A percentile compares a stretch with the other conserved stretches of the same genome.
phyloP scores from a whole-genome alignment of 2,113 vertebrate genomes.

The Lethenteron reissneri region DNA sequence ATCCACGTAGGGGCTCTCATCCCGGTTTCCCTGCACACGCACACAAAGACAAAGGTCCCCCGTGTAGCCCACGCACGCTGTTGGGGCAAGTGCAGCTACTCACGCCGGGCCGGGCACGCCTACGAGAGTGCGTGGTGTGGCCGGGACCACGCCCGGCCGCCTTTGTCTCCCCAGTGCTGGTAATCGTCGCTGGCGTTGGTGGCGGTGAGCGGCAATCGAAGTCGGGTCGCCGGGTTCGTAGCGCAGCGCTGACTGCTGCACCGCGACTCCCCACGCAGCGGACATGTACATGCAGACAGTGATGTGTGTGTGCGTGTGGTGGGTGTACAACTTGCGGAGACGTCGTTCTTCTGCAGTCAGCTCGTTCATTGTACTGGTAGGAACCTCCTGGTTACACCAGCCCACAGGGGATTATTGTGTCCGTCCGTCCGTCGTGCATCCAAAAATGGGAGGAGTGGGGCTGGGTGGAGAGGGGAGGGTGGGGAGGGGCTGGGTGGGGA shows the following conservation, averaged over 20 bases:
- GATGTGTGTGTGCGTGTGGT: not conserved
- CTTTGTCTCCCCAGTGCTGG: no score
- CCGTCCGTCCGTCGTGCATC: no score
- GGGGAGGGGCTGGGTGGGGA: no score
- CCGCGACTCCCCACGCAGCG: not conserved
- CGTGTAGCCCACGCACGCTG: no score
- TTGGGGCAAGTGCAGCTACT: not conserved
- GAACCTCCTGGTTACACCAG: not conserved
- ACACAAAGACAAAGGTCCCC: not conserved
- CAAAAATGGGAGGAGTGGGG: not conserved
- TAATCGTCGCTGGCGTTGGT: no score
- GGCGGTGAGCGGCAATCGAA: no score
- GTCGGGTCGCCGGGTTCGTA: no score
- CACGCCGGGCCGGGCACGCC: not conserved
- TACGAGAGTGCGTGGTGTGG: no score
- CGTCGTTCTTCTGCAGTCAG: not conserved
- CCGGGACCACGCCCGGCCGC: no score
- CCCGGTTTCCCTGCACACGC: constrained; percentile 46
- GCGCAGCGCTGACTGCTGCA: no score
- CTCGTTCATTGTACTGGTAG: not conserved
- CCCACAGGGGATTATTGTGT: no score
- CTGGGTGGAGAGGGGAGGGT: constrained; percentile 1
- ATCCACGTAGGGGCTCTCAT: constrained; percentile 23
- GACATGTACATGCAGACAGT: not conserved
- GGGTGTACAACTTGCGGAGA: not conserved